These are phyloP conservation scores for Chrysochloris asiatica DNA, from an alignment of 2,113 vertebrate genomes.

Conservation along the genomic window DNA sequence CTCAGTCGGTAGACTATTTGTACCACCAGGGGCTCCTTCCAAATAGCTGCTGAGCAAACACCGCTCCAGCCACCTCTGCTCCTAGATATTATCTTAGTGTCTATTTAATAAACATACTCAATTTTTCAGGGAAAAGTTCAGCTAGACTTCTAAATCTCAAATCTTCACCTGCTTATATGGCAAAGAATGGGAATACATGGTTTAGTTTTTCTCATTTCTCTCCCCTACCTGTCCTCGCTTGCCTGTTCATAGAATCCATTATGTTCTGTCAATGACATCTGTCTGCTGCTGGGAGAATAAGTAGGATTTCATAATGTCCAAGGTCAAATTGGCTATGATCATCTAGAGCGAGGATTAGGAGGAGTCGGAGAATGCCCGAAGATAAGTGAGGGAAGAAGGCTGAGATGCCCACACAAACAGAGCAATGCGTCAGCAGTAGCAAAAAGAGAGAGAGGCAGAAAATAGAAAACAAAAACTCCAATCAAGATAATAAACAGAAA, in stretches of 20 bases:
- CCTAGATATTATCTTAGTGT: background rate
- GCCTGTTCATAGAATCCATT: slow-evolving; percentile 15
- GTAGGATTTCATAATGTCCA: slow-evolving; percentile 39
- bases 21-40: no score
- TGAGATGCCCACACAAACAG: no score
- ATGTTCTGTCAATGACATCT: slow-evolving; percentile 1
- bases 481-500: no score
- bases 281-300: slow-evolving; percentile 21
- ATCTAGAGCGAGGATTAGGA: background rate
- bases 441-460: no score
- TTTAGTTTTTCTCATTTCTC: background rate
- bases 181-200: background rate
- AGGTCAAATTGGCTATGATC: background rate
- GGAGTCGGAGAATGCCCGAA: no score
- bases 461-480: no score
- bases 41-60: no score
- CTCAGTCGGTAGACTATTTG: no score
- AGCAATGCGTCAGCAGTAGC: no score
- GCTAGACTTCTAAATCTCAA: background rate
- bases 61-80: background rate
- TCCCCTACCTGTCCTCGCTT: fast-evolving
- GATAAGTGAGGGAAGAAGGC: no score
- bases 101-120: background rate
- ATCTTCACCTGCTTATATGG: background rate
- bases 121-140: background rate